Conservation (phyloP, 1,140 invertebrate genomes). For the Augochlora pura region DNA sequence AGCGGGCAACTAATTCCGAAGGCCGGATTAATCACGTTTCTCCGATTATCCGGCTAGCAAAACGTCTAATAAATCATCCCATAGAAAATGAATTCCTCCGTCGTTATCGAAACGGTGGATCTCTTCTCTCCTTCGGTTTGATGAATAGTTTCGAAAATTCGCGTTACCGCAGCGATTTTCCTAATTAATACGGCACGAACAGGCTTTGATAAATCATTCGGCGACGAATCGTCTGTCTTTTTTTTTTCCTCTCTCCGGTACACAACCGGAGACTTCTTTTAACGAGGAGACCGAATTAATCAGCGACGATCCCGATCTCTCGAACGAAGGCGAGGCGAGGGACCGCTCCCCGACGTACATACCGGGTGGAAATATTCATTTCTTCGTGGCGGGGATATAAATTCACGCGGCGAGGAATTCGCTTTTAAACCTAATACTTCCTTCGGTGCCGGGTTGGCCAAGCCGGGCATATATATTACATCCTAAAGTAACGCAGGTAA, state of each 20-base stretch:
- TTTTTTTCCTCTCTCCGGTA: too few species aligned
- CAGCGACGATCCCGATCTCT: too few species aligned
- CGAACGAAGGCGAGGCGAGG: too few species aligned
- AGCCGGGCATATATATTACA: constrained; percentile 42
- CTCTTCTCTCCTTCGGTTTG: too few species aligned
- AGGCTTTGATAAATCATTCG: too few species aligned
- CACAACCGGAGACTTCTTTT: too few species aligned
- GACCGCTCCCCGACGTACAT: neutral
- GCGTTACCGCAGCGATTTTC: too few species aligned
- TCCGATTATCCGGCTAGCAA: neutral
- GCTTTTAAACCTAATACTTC: constrained; percentile 61
- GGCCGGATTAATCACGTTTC: neutral
- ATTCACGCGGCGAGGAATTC: constrained; percentile 24
- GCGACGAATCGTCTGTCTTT: too few species aligned
- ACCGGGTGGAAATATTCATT: constrained; percentile 14
- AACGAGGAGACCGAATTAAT: too few species aligned
- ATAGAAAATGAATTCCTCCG: neutral
- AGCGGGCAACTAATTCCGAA: neutral
- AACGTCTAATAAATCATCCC: neutral
- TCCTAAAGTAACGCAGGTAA: constrained; percentile 55
- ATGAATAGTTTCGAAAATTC: too few species aligned
- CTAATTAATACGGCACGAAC: too few species aligned
- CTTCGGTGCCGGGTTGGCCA: constrained; percentile 24
- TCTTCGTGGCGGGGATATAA: neutral
- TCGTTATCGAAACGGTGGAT: neutral